phyloP scores from a whole-genome alignment of 1,140 invertebrate genomes.

The Diprion similis region DNA sequence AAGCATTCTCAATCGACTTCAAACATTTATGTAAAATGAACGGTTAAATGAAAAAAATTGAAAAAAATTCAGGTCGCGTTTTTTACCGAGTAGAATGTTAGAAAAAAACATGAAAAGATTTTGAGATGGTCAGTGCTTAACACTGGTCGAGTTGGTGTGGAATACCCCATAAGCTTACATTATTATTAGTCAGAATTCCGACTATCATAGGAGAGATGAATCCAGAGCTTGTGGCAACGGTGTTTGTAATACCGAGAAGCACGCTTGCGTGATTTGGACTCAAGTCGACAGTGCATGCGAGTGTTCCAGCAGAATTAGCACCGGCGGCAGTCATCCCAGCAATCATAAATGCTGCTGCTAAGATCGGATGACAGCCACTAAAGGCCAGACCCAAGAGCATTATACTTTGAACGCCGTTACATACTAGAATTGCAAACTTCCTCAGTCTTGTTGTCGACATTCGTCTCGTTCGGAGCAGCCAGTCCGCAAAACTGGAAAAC shows the following conservation, averaged over 20 bases:
- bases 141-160: too few relatives aligned
- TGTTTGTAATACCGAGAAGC: conserved; percentile 66
- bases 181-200: conserved; percentile 66
- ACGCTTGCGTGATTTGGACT: conserved; percentile 75
- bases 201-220: conserved; percentile 69
- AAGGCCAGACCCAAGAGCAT: conserved; percentile 67
- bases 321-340: conserved; percentile 69
- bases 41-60: conserved; percentile 6
- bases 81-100: too few relatives aligned
- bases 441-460: conserved; percentile 69
- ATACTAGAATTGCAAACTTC: conserved; percentile 68
- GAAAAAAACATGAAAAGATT: too few relatives aligned
- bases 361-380: conserved; percentile 68
- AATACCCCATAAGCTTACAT: conserved; percentile 62
- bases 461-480: conserved; percentile 64
- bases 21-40: conserved; percentile 16
- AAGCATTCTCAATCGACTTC: too few relatives aligned
- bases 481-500: conserved; percentile 69
- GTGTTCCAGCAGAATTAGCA: conserved; percentile 69
- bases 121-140: too few relatives aligned
- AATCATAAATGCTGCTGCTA: conserved; percentile 69
- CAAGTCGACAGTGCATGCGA: conserved; percentile 71
- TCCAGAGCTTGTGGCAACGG: conserved; percentile 61
- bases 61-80: too few relatives aligned
- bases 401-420: conserved; percentile 65